Evolutionary conservation across 1,140 invertebrate species (phyloP).

Genomic region (Drosophila chauvacae): DNA sequence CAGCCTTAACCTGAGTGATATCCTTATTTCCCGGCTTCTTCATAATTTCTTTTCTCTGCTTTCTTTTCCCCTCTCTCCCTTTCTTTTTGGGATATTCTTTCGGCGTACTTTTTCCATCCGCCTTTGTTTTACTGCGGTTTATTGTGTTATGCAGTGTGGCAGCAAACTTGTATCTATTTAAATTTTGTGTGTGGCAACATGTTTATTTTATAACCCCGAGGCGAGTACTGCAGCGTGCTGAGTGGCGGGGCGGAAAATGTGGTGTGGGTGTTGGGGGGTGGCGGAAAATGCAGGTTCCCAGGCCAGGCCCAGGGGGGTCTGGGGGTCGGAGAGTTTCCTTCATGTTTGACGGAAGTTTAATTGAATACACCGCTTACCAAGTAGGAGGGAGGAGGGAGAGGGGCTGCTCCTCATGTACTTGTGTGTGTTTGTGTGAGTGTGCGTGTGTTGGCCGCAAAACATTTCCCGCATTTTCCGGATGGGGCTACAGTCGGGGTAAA

Average conservation of each 20-base stretch:
- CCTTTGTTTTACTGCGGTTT: conserved; percentile 70
- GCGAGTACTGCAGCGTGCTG: conserved; percentile 40
- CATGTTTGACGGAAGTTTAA: conserved; percentile 83
- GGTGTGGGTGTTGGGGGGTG: neutral
- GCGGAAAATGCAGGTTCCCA: neutral
- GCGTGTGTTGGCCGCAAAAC: conserved; percentile 77
- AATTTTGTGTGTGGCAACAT: conserved; percentile 84
- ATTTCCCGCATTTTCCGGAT: conserved; percentile 61
- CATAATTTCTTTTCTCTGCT: conserved; percentile 19
- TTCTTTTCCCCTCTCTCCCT: neutral
- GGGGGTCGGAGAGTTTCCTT: conserved; percentile 49
- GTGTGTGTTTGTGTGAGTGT: conserved; percentile 12
- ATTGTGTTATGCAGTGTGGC: conserved; percentile 78
- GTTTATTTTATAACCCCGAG: conserved; percentile 84
- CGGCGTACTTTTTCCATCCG: conserved; percentile 8
- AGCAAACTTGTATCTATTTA: conserved; percentile 84
- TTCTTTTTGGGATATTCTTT: conserved; percentile 11
- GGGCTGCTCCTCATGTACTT: neutral
- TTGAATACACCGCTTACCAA: conserved; percentile 77
- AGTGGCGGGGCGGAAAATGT: neutral
- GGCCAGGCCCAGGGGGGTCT: neutral
- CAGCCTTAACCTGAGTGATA: conserved; percentile 15
- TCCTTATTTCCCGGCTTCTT: neutral
- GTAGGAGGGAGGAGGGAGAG: neutral
- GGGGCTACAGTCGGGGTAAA: neutral